Evolutionary conservation across 2,113 vertebrate species (phyloP).

Genomic region (Arothron firmamentum): DNA sequence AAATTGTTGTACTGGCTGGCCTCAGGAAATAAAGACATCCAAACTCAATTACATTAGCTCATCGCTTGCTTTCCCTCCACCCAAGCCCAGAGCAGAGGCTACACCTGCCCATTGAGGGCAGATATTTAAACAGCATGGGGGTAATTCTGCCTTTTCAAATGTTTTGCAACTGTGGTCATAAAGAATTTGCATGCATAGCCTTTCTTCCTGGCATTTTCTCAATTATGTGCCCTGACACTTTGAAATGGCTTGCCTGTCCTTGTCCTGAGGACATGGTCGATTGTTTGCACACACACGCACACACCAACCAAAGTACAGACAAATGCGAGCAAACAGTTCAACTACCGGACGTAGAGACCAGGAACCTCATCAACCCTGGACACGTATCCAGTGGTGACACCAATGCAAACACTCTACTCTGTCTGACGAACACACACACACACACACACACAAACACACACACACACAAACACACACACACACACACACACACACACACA

Average conservation of each 20-base stretch:
- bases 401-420: slow-evolving; percentile 35
- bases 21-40: neutral
- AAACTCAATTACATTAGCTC: neutral
- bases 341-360: slow-evolving; percentile 2
- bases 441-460: slow-evolving; percentile 18
- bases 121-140: neutral
- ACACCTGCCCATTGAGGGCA: slow-evolving; percentile 4
- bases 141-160: slow-evolving; percentile 16
- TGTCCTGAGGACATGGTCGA: neutral
- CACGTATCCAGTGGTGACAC: slow-evolving; percentile 33
- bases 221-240: slow-evolving; percentile 32
- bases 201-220: slow-evolving; percentile 3
- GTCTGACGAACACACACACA: slow-evolving; percentile 11
- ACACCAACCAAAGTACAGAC: slow-evolving; percentile 1
- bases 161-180: neutral
- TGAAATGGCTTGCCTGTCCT: slow-evolving; percentile 8
- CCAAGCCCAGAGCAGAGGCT: neutral
- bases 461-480: slow-evolving; percentile 15
- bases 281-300: neutral
- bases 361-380: slow-evolving; percentile 38
- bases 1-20: neutral
- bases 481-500: slow-evolving; percentile 18
- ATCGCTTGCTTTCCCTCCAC: neutral
- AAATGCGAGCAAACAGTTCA: slow-evolving; percentile 5
- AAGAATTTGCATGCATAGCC: slow-evolving; percentile 21